These are phyloP conservation scores for Pollenia angustigena DNA, from an alignment of 2,888 invertebrate genomes.

Conservation along the genomic window DNA sequence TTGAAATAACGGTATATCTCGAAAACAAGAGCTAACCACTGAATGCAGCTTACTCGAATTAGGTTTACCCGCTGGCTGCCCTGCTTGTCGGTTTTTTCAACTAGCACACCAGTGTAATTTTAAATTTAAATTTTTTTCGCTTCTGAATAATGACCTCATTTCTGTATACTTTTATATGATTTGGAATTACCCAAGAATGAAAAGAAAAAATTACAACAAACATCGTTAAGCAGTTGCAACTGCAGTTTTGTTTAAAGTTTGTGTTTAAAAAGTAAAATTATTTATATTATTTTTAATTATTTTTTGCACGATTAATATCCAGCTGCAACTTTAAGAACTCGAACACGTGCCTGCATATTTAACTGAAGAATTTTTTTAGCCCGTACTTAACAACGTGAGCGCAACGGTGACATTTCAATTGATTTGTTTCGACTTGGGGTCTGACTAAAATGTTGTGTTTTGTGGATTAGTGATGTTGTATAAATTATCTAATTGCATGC, in stretches of 20 bases:
- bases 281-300: slow-evolving; percentile 3
- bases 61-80: no score
- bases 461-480: slow-evolving; percentile 2
- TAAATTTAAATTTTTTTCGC: no score
- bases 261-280: not conserved
- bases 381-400: slow-evolving; percentile 3
- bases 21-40: no score
- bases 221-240: not conserved
- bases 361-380: slow-evolving; percentile 2
- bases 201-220: not conserved
- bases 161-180: not conserved
- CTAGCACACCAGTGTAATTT: no score
- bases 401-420: slow-evolving; percentile 13
- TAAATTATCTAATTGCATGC: slow-evolving; percentile 9
- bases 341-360: slow-evolving; percentile 41
- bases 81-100: no score
- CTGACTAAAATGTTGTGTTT: not conserved
- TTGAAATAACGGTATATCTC: no score
- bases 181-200: not conserved
- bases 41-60: no score
- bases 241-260: not conserved
- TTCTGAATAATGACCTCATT: not conserved
- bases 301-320: slow-evolving; percentile 25
- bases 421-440: slow-evolving; percentile 14
- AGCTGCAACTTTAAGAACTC: slow-evolving; percentile 21